Conservation (phyloP, 2,888 invertebrate species). For the Epistrophella euchroma region DNA sequence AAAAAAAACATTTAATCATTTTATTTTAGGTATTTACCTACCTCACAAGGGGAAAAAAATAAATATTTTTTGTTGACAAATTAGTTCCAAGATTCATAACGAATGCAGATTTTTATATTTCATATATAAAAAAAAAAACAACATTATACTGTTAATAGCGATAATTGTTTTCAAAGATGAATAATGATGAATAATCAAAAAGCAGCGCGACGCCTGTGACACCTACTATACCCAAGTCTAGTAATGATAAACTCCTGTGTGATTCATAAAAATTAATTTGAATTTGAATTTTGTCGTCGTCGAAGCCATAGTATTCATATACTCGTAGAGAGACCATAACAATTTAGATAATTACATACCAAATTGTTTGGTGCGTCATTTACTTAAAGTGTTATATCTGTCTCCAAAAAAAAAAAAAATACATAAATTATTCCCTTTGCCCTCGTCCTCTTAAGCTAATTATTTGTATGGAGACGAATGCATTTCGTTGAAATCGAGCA, state of each 20-base stretch:
- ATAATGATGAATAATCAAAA: background rate
- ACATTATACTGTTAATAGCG: conserved; percentile 43
- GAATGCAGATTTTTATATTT: background rate
- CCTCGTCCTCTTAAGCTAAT: conserved; percentile 38
- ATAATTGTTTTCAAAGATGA: conserved; percentile 48
- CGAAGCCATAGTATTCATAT: conserved; percentile 16
- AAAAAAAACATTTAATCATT: background rate
- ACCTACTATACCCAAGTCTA: conserved; percentile 11
- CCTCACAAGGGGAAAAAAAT: conserved; percentile 9
- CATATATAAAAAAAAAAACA: conserved; percentile 31
- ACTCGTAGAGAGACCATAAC: background rate
- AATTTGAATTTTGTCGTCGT: conserved; percentile 11
- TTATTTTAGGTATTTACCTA: no score
- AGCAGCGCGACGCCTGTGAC: conserved; percentile 9
- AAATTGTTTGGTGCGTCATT: conserved; percentile 36
- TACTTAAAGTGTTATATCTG: conserved; percentile 20
- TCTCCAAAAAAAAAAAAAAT: conserved; percentile 21
- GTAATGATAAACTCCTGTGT: conserved; percentile 6
- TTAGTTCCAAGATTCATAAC: conserved; percentile 22
- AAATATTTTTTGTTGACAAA: conserved; percentile 49
- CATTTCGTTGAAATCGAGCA: conserved; percentile 56
- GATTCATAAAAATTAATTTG: conserved; percentile 40
- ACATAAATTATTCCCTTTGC: conserved; percentile 19
- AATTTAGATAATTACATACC: conserved; percentile 26
- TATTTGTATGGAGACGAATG: conserved; percentile 39